Conservation (phyloP, 2,113 vertebrate species). For the Circaetus gallicus region DNA sequence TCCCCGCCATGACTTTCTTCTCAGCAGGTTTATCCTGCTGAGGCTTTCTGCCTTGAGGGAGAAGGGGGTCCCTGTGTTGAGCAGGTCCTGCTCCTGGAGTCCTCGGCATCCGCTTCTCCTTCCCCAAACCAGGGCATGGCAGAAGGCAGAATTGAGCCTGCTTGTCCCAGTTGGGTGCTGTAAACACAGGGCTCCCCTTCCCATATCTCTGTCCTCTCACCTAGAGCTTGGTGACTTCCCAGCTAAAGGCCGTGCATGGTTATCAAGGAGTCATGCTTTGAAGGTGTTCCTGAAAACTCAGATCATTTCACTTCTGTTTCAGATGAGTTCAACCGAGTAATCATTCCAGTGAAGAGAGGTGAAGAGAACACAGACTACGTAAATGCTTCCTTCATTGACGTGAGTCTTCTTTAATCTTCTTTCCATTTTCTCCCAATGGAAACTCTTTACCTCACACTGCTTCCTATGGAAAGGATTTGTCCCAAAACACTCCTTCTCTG, state of each 20-base stretch:
- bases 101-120: background rate
- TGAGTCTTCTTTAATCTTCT: slow-evolving; percentile 72
- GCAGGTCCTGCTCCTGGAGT: background rate
- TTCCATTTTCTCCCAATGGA: background rate
- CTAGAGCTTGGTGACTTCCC: background rate
- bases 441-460: background rate
- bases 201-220: background rate
- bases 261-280: background rate
- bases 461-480: background rate
- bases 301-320: background rate
- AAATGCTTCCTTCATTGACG: slow-evolving; percentile 96
- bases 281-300: background rate
- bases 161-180: background rate
- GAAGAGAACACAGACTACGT: slow-evolving; percentile 98
- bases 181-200: background rate
- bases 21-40: background rate
- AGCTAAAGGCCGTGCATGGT: background rate
- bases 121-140: background rate
- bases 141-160: background rate
- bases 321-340: slow-evolving; percentile 99
- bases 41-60: background rate
- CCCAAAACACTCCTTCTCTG: background rate
- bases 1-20: background rate
- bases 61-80: background rate
- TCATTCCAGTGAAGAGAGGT: slow-evolving; percentile 97